Conservation (phyloP, 1,140 invertebrate species). For the Neelides sp. region DNA sequence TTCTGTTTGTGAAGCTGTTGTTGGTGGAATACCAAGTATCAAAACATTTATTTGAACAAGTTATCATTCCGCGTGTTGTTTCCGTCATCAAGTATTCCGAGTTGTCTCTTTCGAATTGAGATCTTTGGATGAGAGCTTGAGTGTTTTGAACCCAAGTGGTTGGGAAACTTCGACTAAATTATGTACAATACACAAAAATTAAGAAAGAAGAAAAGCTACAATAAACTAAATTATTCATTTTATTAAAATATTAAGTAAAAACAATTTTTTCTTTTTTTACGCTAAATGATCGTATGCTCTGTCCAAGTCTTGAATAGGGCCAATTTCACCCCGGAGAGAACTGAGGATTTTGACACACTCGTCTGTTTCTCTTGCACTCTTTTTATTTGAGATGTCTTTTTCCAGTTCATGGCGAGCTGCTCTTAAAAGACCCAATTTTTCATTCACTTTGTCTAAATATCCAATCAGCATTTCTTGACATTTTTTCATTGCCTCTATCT, state of each 20-base stretch:
- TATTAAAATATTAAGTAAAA: background rate
- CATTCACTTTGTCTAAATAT: constrained; percentile 18
- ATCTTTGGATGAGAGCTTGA: constrained; percentile 21
- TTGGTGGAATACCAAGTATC: constrained; percentile 21
- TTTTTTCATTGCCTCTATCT: constrained; percentile 14
- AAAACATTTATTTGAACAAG: constrained; percentile 21
- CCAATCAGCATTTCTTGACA: constrained; percentile 17
- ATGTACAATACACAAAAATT: background rate
- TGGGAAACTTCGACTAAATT: constrained; percentile 14
- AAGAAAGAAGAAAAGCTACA: background rate
- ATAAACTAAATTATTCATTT: constrained; percentile 5
- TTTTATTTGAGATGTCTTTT: constrained; percentile 24
- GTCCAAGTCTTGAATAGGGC: constrained; percentile 4
- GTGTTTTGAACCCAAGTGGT: constrained; percentile 22
- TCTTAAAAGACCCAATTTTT: constrained; percentile 14
- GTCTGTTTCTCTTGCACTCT: constrained; percentile 23
- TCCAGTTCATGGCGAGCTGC: constrained; percentile 25
- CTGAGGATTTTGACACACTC: constrained; percentile 21
- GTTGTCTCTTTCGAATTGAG: constrained; percentile 20
- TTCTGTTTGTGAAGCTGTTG: constrained; percentile 14
- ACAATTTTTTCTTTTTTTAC: background rate
- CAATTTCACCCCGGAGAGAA: constrained; percentile 16
- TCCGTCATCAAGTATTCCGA: constrained; percentile 16
- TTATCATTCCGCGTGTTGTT: constrained; percentile 14
- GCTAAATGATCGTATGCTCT: background rate